These are phyloP conservation scores for Plebejus melissa DNA, from an alignment of 2,888 invertebrate species.

Conservation along the genomic window DNA sequence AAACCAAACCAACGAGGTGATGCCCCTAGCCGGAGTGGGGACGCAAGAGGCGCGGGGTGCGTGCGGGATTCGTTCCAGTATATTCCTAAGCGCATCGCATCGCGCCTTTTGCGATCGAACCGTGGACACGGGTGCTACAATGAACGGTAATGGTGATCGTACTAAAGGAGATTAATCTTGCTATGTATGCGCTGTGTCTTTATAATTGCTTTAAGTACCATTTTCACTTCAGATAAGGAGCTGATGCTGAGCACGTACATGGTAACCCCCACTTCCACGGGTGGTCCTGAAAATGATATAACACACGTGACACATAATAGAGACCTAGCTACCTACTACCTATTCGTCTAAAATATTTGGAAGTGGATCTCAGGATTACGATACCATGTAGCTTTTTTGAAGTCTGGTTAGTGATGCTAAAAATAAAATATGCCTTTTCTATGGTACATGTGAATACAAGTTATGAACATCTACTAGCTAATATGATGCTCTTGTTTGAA, in stretches of 20 bases:
- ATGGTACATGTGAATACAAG: neutral
- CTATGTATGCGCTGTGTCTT: slow-evolving; percentile 73
- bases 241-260: slow-evolving; percentile 92
- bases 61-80: slow-evolving; percentile 42
- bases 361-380: neutral
- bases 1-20: slow-evolving; percentile 63
- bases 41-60: slow-evolving; percentile 49
- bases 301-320: slow-evolving; percentile 46
- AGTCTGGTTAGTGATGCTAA: neutral
- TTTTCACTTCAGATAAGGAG: slow-evolving; percentile 92
- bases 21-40: slow-evolving; percentile 58
- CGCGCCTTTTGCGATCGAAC: slow-evolving; percentile 65
- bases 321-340: slow-evolving; percentile 19
- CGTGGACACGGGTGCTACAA: slow-evolving; percentile 77
- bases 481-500: neutral
- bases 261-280: slow-evolving; percentile 90
- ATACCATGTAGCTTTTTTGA: slow-evolving; percentile 3
- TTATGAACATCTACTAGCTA: neutral
- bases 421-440: neutral
- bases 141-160: slow-evolving; percentile 75
- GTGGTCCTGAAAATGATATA: slow-evolving; percentile 84
- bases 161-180: slow-evolving; percentile 64
- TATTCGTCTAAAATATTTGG: neutral
- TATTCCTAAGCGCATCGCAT: slow-evolving; percentile 41
- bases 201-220: slow-evolving; percentile 75